Evolutionary conservation across 2,113 vertebrate species (phyloP).

Genomic region (Prionailurus bengalensis): DNA sequence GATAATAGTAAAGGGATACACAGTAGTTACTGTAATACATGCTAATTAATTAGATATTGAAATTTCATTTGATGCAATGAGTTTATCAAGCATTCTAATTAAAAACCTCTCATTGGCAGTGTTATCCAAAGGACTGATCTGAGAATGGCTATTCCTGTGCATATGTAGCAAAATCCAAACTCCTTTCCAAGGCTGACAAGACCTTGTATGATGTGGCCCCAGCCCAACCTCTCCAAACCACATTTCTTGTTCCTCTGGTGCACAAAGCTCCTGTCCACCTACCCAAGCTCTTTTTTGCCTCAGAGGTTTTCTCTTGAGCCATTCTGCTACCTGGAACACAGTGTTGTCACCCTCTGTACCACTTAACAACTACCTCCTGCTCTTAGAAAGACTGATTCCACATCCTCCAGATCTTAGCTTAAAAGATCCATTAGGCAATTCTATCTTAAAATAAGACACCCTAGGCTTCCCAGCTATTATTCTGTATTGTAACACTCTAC

Average conservation of each 20-base stretch:
- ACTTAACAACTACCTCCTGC: background rate
- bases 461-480: background rate
- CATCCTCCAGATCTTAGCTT: background rate
- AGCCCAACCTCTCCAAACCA: background rate
- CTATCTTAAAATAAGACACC: background rate
- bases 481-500: background rate
- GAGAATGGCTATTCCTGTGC: background rate
- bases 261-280: background rate
- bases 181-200: background rate
- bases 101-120: background rate
- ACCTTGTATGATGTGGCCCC: background rate
- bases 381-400: background rate
- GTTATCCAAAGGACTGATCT: background rate
- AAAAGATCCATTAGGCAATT: background rate
- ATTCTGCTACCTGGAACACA: background rate
- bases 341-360: background rate
- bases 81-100: slow-evolving; percentile 21
- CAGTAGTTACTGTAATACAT: background rate
- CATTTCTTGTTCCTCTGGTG: background rate
- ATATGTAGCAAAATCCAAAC: background rate
- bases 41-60: slow-evolving; percentile 1
- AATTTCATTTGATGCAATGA: slow-evolving; percentile 11
- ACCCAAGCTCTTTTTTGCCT: background rate
- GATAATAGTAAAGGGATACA: background rate
- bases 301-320: background rate